These are phyloP conservation scores for Papilio elwesi DNA, from an alignment of 2,888 invertebrate species.

Conservation along the genomic window DNA sequence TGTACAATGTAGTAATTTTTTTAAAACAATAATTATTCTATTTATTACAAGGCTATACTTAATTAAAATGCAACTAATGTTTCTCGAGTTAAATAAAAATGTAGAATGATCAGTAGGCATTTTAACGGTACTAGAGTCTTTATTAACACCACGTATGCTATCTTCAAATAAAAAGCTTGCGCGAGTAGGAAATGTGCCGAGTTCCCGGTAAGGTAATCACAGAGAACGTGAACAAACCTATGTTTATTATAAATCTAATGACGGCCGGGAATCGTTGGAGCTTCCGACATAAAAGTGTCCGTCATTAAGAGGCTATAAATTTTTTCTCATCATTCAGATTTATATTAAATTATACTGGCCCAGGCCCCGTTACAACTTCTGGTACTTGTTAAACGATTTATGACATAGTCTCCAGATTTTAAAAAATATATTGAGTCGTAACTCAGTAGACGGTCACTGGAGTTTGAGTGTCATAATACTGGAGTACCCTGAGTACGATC, in stretches of 20 bases:
- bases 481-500: too few species aligned
- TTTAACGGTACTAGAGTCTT: constrained; percentile 51
- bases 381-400: background rate
- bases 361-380: background rate
- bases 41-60: background rate
- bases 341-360: background rate
- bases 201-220: constrained; percentile 52
- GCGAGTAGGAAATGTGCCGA: constrained; percentile 47
- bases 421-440: too few species aligned
- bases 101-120: constrained; percentile 45
- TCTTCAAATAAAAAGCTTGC: constrained; percentile 51
- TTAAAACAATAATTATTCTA: background rate
- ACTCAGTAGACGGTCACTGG: too few species aligned
- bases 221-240: constrained; percentile 47
- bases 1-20: constrained; percentile 6
- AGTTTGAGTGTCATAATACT: too few species aligned
- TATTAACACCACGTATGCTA: constrained; percentile 51
- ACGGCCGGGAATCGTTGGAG: constrained; percentile 56
- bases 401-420: too few species aligned
- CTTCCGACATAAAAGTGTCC: constrained; percentile 52
- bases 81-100: constrained; percentile 9
- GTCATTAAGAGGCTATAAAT: constrained; percentile 44
- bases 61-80: constrained; percentile 1
- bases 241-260: constrained; percentile 57
- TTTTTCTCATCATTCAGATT: constrained; percentile 41